Evolutionary conservation across 64 coral and sea anemone species (phyloP).

Genomic region (Pocillopora verrucosa): DNA sequence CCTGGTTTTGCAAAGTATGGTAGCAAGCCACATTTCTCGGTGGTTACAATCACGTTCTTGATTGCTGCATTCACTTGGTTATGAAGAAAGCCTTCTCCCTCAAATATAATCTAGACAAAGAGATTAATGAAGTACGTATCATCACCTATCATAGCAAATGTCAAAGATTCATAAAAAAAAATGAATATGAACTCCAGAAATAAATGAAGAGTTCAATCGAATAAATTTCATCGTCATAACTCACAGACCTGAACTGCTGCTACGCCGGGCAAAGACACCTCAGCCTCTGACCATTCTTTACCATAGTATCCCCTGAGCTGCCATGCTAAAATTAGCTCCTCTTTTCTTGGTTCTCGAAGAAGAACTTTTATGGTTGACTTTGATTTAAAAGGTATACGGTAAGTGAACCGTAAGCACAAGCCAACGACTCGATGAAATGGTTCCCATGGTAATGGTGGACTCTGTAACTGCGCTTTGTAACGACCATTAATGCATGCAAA

Average conservation of each 20-base stretch:
- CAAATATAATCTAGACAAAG: background rate
- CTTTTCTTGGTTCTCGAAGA: background rate
- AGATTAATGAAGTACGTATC: too few species aligned
- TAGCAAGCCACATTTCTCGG: background rate
- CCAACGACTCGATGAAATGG: constrained; percentile 1
- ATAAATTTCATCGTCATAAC: background rate
- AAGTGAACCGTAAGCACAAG: background rate
- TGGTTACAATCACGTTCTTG: background rate
- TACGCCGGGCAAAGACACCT: background rate
- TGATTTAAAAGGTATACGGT: constrained; percentile 3
- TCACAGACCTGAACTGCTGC: background rate
- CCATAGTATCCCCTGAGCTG: background rate
- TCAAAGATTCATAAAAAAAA: too few species aligned
- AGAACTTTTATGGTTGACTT: background rate
- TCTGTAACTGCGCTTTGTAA: background rate
- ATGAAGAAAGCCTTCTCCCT: background rate
- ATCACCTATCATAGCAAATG: too few species aligned
- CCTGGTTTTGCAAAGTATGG: background rate
- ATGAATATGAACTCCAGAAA: too few species aligned
- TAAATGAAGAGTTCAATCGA: too few species aligned
- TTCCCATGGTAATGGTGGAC: constrained; percentile 17
- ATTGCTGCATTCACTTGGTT: background rate
- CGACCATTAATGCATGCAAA: background rate
- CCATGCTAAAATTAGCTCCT: background rate
- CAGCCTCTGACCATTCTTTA: constrained; percentile 4